phyloP scores from a whole-genome alignment of 2,888 invertebrate genomes.

The Ecliptopera silaceata region DNA sequence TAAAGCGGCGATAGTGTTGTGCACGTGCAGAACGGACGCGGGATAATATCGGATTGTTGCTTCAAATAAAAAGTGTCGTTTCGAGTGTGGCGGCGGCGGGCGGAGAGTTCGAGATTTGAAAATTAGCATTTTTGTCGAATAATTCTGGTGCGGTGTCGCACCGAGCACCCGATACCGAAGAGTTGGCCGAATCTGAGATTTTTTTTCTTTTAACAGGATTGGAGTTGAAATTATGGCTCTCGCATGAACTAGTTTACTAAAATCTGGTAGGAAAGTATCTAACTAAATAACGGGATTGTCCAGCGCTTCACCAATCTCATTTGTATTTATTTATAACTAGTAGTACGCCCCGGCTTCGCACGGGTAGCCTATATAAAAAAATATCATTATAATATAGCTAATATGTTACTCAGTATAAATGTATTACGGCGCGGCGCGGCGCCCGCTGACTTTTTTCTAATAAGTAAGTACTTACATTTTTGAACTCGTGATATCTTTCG shows the following conservation, averaged over 20 bases:
- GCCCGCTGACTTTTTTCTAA: too few species aligned
- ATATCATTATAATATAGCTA: too few species aligned
- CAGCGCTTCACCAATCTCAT: not conserved
- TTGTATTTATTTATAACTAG: too few species aligned
- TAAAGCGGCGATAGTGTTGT: slow-evolving; percentile 38
- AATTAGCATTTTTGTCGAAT: slow-evolving; percentile 83
- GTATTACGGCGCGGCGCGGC: too few species aligned
- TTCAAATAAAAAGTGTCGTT: slow-evolving; percentile 68
- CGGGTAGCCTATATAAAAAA: too few species aligned
- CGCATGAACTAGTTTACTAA: slow-evolving; percentile 16
- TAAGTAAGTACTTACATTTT: too few species aligned
- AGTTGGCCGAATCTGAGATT: slow-evolving; percentile 63
- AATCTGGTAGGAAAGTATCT: not conserved
- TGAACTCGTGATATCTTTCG: too few species aligned
- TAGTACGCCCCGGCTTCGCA: too few species aligned
- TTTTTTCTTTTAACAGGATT: slow-evolving; percentile 68
- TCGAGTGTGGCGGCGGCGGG: slow-evolving; percentile 67
- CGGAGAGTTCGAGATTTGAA: slow-evolving; percentile 77
- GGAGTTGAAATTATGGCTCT: slow-evolving; percentile 70
- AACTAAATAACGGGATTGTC: not conserved
- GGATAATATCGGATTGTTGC: slow-evolving; percentile 60
- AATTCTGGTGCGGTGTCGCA: slow-evolving; percentile 79
- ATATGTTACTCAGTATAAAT: too few species aligned
- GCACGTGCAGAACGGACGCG: slow-evolving; percentile 40
- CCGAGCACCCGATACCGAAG: slow-evolving; percentile 74